These are phyloP conservation scores for Baccha elongata DNA, from an alignment of 2,888 invertebrate genomes.

Conservation along the genomic window DNA sequence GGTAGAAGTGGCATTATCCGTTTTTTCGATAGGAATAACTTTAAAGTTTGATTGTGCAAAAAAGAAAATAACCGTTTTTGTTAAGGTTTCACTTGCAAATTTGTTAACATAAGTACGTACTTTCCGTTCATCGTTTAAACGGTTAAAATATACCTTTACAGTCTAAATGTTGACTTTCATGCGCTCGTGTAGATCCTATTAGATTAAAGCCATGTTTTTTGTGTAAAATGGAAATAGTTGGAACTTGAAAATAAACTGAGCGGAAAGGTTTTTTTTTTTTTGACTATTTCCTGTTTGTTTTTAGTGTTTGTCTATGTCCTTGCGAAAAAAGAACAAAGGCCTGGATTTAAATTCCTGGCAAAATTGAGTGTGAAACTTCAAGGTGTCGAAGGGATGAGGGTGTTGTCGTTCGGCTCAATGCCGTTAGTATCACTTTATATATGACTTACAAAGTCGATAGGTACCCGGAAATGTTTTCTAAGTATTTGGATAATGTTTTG, in stretches of 20 bases:
- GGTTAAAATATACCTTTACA: constrained; percentile 7
- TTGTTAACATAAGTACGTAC: constrained; percentile 26
- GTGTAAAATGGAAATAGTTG: not conserved
- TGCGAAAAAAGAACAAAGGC: not conserved
- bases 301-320: constrained; percentile 4
- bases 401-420: not conserved
- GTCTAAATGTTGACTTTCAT: constrained; percentile 32
- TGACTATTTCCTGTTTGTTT: constrained; percentile 12
- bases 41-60: constrained; percentile 49
- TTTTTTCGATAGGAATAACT: constrained; percentile 34
- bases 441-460: constrained; percentile 4
- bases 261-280: constrained; percentile 29
- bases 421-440: too few species aligned
- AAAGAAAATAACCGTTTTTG: constrained; percentile 4
- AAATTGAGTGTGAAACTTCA: constrained; percentile 57
- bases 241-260: constrained; percentile 28
- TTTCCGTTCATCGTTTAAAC: not conserved
- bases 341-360: constrained; percentile 29
- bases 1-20: constrained; percentile 8
- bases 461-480: constrained; percentile 31
- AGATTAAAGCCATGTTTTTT: not conserved
- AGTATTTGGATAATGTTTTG: constrained; percentile 34
- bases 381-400: constrained; percentile 32
- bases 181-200: constrained; percentile 14
- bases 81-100: constrained; percentile 27